These are phyloP conservation scores for Tympanuchus pallidicinctus DNA, from an alignment of 2,113 vertebrate species.

Conservation along the genomic window DNA sequence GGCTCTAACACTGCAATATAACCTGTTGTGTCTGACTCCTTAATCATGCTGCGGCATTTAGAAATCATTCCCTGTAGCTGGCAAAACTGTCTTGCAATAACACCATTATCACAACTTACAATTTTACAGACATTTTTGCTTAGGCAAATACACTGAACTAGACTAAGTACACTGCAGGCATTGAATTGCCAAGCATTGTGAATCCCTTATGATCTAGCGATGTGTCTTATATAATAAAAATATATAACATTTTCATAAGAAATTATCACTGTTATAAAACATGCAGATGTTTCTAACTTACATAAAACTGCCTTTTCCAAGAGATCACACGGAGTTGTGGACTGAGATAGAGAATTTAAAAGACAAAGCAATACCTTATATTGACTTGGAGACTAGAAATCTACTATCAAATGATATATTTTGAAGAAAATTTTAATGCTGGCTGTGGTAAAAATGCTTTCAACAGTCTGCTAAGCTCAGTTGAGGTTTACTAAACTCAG, in stretches of 20 bases:
- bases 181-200: slow-evolving; percentile 46
- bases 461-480: background rate
- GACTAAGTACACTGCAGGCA: background rate
- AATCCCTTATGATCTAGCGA: background rate
- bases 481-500: background rate
- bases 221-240: slow-evolving; percentile 34
- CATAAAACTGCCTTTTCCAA: slow-evolving; percentile 5
- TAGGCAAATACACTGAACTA: slow-evolving; percentile 60
- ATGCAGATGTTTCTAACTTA: slow-evolving; percentile 39
- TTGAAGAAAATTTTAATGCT: background rate
- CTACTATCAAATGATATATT: background rate
- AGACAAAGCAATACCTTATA: background rate
- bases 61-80: slow-evolving; percentile 55
- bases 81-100: slow-evolving; percentile 64
- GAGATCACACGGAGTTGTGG: background rate
- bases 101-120: background rate
- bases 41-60: slow-evolving; percentile 71
- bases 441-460: background rate
- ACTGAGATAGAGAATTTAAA: background rate
- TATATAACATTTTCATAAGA: slow-evolving; percentile 45
- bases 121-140: slow-evolving; percentile 72
- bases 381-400: background rate
- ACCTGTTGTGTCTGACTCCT: slow-evolving; percentile 64
- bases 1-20: slow-evolving; percentile 54
- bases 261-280: slow-evolving; percentile 3